Evolutionary conservation across 2,113 vertebrate genomes (phyloP).

Genomic region (Myocastor coypus): DNA sequence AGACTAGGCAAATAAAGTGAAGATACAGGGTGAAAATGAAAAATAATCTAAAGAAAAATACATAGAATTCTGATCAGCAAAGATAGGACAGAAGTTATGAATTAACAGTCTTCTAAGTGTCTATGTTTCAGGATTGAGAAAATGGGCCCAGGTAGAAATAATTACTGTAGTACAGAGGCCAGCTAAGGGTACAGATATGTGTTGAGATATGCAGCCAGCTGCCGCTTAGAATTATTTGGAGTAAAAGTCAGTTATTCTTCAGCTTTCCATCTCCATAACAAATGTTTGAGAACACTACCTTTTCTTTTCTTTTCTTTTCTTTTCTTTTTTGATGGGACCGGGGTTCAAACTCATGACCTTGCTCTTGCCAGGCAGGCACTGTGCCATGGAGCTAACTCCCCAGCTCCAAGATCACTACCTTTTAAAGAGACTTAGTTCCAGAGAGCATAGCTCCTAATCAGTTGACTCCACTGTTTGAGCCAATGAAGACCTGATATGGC

Average conservation of each 20-base stretch:
- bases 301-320: too few relatives aligned
- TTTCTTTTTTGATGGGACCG: too few relatives aligned
- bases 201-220: background rate
- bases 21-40: background rate
- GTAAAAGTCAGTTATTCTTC: background rate
- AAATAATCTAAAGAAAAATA: slow-evolving; percentile 7
- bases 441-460: background rate
- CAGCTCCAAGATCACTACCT: too few relatives aligned
- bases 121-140: background rate
- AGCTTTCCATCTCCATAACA: background rate
- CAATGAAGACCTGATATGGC: too few relatives aligned
- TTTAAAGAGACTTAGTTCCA: background rate
- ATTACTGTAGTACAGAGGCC: background rate
- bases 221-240: background rate
- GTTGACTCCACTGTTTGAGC: background rate
- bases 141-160: background rate
- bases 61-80: background rate
- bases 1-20: background rate
- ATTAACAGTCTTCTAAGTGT: background rate
- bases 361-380: too few relatives aligned
- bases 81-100: background rate
- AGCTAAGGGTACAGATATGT: background rate
- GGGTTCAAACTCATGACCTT: too few relatives aligned
- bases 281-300: background rate
- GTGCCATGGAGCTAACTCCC: too few relatives aligned